Evolutionary conservation across 1,140 invertebrate species (phyloP), one percentile per base, ranked within the genome.

Genomic region (Drosophila sulfurigaster): DNA sequence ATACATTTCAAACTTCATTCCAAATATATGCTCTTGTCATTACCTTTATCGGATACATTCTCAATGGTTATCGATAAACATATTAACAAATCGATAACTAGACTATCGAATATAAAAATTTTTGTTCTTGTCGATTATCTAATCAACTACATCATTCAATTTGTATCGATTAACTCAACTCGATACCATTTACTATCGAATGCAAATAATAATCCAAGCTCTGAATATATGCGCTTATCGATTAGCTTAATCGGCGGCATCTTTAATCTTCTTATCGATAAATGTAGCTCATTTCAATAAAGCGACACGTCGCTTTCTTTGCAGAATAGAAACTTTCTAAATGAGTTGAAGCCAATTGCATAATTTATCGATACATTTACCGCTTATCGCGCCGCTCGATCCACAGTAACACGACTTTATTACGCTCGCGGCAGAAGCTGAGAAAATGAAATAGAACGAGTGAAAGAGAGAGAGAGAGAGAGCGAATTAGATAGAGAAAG

Each of bases 361-460:
- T 20, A 30, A 16, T 35, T 35, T 30, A 52, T 48, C 41, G 58
- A 63, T 70, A 56, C 30, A 48, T 41, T 56, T 38, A 57, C 13
- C 13, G 57, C 41, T n/a, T 46, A 46, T 56, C 35, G 41, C 35
- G 11, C n/a, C 11, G 3, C 41, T 43, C 41, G n/a, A 30, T 71
- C 71, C 82, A 87, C 58, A 73, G 82, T 79, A 48, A 64, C 46
- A 62, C 68, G 66, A 57, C 56, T 70, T 77, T 59, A 16, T n/a
- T 52, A 28, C 3, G 76, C 72, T 68, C 13, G 43, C 65, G 76
- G 79, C 76, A 70, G 72, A 70, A 83, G 81, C 81, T 78, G 81
- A 54, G 25, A 56, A 48, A 20, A 41, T 41, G 13, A 41, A 20
- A 38, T 38, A 38, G 35, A 32, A 7, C 6, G 1, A 32, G 6